Evolutionary conservation across 2,888 invertebrate genomes (phyloP), one percentile per base, ranked within the genome.

Genomic region (Drosophila nr. fundita): DNA sequence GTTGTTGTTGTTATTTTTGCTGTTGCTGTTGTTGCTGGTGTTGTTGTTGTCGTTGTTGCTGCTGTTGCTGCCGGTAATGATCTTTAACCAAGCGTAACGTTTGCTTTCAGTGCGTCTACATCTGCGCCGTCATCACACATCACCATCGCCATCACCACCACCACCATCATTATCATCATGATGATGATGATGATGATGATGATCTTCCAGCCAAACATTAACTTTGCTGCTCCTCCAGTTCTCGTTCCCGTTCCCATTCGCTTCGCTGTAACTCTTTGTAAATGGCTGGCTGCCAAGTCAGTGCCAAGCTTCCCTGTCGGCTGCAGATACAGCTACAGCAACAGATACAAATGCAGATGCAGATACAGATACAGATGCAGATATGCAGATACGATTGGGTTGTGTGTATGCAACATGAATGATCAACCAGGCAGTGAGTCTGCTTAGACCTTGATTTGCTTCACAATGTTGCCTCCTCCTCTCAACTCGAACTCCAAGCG

Each of bases 51-150:
- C 54, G 63, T 13, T 61, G 70, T 34, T 52, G 72, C 21, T 70
- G 79, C 67, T 81, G 82, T 68, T 83, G 83, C 73, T 85, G 90
- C 87, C 90, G 90, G 91, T 91, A 89, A 90, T 89, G 89, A 89
- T 89, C 89, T 91, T 90, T 83, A 89, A 84, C 89, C 89, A 89
- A 87, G 91, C 91, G 91, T 79, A 84, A 91, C 91, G 90, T 79
- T 86, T 86, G 90, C 89, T 90, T 91, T 89, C 89, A 87, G 90
- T 87, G 90, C 90, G 87, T 87, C 90, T 78, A 87, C 87, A 90
- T 90, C 90, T 87, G 87, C 87, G 89, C 87, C 85, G 90, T 87
- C 87, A 90, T 89, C 89, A 89, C 89, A 89, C 79, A 64, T 72
- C 83, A 80, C 54, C 68, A 66, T 27, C 76, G 59, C 8, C 71